Evolutionary conservation across 1,140 invertebrate species (phyloP), one percentile per base, ranked within the genome.

Genomic region (Trichonephila clavipes): DNA sequence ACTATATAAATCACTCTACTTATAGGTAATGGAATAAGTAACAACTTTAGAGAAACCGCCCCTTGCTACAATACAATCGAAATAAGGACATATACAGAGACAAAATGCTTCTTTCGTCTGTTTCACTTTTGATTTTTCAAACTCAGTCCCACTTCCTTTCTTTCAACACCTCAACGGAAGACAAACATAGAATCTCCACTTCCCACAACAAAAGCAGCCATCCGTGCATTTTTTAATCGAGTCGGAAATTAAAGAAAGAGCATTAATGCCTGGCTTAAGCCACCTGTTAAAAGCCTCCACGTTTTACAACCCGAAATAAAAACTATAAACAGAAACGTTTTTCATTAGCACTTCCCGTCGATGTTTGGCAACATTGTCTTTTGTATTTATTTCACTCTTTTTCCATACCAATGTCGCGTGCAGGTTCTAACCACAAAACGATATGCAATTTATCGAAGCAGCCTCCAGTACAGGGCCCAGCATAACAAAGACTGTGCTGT

Each of bases 261-360:
- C 16, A 91, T 91, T 91, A 91, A 85, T 77, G 90, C 90, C 90
- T 58, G 90, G 40, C n/a, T 83, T 83, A 40, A 83, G 51, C 90
- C 90, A 91, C 81, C 90, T 85, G 90, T 66, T 85, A 69, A 85
- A 90, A 77, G 69, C 69, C 12, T 34, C 66, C 28, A 61, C 34
- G 16, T 77, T 40, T 77, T 77, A 40, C 72, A 77, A 34, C 28
- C 72, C 24, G 0, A 61, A 59, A 85, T n/a, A 58, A 85, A 85
- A 85, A 59, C 58, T 58, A 61, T 58, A 85, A 85, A 85, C 12
- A 51, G 82, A 90, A 40, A 59, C n/a, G 89, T 58, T 90, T 90
- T 90, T 91, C 90, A 91, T 91, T 91, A 82, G 24, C 61, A 91
- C 90, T 91, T 91, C 90, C 88, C 83, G 28, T 59, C n/a, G 18